A percentile compares a stretch with the other conserved stretches of the same genome.
phyloP scores from a whole-genome alignment of 2,113 vertebrate genomes.

The Glaucidium brasilianum region DNA sequence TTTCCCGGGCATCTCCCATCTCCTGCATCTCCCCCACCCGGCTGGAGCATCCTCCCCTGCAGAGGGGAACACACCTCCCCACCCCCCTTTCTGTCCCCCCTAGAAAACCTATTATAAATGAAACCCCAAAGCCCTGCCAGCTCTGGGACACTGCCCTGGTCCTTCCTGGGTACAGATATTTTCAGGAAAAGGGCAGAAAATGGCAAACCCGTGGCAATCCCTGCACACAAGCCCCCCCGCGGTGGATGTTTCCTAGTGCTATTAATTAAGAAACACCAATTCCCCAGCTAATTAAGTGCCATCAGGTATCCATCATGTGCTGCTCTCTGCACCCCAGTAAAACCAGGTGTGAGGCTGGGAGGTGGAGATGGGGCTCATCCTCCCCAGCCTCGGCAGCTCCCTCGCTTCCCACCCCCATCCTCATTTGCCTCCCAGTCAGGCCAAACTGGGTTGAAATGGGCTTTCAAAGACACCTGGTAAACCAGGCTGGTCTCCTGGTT shows the following conservation, averaged over 20 bases:
- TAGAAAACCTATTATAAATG: neutral
- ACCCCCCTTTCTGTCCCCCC: no score
- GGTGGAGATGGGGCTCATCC: fast-evolving
- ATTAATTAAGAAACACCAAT: neutral
- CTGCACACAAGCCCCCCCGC: fast-evolving
- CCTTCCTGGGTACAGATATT: no score
- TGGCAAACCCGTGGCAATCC: fast-evolving
- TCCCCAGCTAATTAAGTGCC: neutral
- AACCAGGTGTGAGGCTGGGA: neutral
- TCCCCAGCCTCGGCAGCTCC: neutral
- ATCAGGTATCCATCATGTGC: neutral
- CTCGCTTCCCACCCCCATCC: no score
- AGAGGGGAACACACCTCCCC: neutral
- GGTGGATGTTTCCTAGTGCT: no score
- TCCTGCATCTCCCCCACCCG: neutral
- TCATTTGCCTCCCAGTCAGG: neutral
- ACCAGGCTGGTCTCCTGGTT: neutral
- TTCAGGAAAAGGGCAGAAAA: neutral
- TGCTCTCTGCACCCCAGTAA: neutral
- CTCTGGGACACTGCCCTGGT: neutral
- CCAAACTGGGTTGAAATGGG: neutral
- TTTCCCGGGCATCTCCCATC: neutral
- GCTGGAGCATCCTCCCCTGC: neutral
- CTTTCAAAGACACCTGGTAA: neutral
- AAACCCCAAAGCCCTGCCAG: neutral